Percentiles rank a stretch among this genome's conserved stretches.
Evolutionary conservation across 2,113 vertebrate genomes (phyloP).

Genomic region (Macquaria australasica): DNA sequence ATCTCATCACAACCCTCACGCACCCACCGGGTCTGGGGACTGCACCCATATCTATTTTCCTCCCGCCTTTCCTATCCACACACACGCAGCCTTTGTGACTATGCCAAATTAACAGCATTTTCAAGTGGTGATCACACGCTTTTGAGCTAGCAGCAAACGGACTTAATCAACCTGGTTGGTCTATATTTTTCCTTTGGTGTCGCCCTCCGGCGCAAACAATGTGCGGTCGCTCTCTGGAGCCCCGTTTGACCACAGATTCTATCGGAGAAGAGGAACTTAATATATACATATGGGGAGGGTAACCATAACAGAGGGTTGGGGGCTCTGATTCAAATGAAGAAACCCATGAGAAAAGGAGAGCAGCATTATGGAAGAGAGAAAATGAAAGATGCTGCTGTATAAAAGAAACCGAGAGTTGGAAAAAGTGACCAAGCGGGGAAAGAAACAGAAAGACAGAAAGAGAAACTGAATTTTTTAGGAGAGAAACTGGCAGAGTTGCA

Average conservation of each 20-base stretch:
- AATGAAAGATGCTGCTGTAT: conserved; percentile 1
- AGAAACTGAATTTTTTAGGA: conserved; percentile 5
- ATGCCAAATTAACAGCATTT: conserved; percentile 17
- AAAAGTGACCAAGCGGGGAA: conserved; percentile 46
- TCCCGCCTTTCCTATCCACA: not conserved
- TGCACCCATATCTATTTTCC: not conserved
- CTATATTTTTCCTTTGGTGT: conserved; percentile 18
- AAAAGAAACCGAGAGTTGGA: conserved; percentile 21
- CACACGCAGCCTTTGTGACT: not conserved
- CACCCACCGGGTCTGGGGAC: not conserved
- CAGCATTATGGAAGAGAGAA: conserved; percentile 4
- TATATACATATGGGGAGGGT: conserved; percentile 43
- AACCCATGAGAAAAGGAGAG: not conserved
- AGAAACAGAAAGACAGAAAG: conserved; percentile 3
- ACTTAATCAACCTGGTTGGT: conserved; percentile 23
- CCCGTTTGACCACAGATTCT: conserved; percentile 9
- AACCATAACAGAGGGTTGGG: conserved; percentile 52
- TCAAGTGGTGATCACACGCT: conserved; percentile 9
- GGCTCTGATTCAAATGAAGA: conserved; percentile 6
- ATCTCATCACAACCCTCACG: not conserved
- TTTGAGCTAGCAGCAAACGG: conserved; percentile 20
- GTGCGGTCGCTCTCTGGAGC: conserved; percentile 24
- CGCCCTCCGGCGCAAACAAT: conserved; percentile 17
- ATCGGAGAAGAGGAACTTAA: conserved; percentile 36
- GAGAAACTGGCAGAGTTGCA: conserved; percentile 10